phyloP scores from a whole-genome alignment of 1,140 invertebrate genomes.

The Drosophila kohkoa region DNA sequence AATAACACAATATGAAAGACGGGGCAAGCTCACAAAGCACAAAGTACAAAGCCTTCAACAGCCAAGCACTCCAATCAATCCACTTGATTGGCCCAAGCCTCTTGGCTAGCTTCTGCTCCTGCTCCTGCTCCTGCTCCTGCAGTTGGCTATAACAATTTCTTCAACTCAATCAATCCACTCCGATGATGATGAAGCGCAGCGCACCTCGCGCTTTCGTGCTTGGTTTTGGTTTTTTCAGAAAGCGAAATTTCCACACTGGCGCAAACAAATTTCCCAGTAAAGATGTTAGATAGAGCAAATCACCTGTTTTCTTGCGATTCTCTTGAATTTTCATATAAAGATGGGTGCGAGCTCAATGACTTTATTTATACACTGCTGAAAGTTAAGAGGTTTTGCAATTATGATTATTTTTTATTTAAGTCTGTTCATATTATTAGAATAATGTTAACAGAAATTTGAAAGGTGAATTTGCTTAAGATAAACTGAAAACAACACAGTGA shows the following conservation, averaged over 20 bases:
- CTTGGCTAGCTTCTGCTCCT: not conserved
- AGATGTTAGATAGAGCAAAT: not conserved
- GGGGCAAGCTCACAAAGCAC: too few relatives aligned
- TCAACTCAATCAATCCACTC: conserved; percentile 1
- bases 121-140: not conserved
- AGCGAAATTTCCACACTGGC: not conserved
- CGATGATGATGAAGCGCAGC: not conserved
- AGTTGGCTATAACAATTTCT: not conserved
- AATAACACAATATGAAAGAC: conserved; percentile 7
- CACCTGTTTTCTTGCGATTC: too few relatives aligned
- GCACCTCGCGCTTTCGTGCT: not conserved
- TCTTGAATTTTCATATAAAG: not conserved
- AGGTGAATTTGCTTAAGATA: too few relatives aligned
- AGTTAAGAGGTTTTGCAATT: too few relatives aligned
- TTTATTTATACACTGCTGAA: too few relatives aligned
- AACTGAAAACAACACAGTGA: too few relatives aligned
- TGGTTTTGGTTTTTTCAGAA: not conserved
- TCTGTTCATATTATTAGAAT: too few relatives aligned
- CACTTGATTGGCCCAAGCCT: not conserved
- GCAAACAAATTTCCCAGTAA: not conserved
- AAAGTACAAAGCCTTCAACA: not conserved
- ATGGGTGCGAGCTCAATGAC: too few relatives aligned
- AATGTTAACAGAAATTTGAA: too few relatives aligned
- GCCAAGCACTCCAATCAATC: conserved; percentile 9
- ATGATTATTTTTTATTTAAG: too few relatives aligned